Evolutionary conservation across 2,797 vertebrate species (phyloP).

Genomic region (Chelon auratus): DNA sequence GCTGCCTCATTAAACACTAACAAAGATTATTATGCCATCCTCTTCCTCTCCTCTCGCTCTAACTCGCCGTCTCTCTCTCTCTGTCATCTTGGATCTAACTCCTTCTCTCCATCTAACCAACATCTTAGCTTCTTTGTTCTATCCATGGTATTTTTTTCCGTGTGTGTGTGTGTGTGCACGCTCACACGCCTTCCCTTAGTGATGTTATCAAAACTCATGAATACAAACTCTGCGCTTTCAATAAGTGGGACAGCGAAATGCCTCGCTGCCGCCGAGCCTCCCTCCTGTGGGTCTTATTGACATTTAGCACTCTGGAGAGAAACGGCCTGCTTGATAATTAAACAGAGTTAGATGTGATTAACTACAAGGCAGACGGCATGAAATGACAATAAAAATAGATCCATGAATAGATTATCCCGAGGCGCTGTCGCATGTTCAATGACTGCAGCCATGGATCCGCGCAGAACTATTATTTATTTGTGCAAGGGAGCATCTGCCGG

Average conservation of each 20-base stretch:
- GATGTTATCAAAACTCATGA: slow-evolving; percentile 63
- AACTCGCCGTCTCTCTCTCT: slow-evolving; percentile 32
- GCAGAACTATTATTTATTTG: slow-evolving; percentile 4
- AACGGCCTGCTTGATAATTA: slow-evolving; percentile 67
- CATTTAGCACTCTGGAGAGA: slow-evolving; percentile 64
- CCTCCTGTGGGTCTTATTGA: slow-evolving; percentile 72
- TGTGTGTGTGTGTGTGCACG: slow-evolving; percentile 12
- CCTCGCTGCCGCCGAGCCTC: slow-evolving; percentile 39
- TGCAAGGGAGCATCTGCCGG: slow-evolving; percentile 41
- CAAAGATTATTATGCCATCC: slow-evolving; percentile 73
- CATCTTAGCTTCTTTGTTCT: slow-evolving; percentile 64
- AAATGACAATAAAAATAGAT: slow-evolving; percentile 61
- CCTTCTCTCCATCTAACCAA: slow-evolving; percentile 40
- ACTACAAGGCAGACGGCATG: slow-evolving; percentile 42
- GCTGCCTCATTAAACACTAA: slow-evolving; percentile 75
- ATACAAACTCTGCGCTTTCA: slow-evolving; percentile 46
- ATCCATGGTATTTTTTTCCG: slow-evolving; percentile 24
- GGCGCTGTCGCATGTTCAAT: slow-evolving; percentile 10
- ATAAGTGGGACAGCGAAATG: slow-evolving; percentile 62
- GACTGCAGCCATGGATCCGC: slow-evolving; percentile 14
- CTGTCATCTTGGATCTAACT: slow-evolving; percentile 50
- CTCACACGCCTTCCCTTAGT: slow-evolving; percentile 3
- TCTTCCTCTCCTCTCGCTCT: slow-evolving; percentile 55
- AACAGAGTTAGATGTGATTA: slow-evolving; percentile 59
- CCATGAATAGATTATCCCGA: slow-evolving; percentile 35